Conservation (phyloP, 2,888 invertebrate species). For the Lycaena phlaeas region DNA sequence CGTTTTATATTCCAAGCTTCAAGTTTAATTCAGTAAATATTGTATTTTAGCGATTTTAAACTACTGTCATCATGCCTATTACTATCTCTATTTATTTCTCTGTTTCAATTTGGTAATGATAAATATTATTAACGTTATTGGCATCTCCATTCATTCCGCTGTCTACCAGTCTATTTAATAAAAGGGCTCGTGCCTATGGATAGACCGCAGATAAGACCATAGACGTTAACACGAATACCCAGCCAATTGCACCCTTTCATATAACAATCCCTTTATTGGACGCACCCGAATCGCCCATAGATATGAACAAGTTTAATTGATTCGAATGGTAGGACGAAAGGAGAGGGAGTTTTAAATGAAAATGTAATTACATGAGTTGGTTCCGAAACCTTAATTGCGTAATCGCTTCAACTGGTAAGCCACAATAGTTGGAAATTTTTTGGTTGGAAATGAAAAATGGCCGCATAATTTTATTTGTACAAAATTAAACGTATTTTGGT, state of each 20-base stretch:
- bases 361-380: constrained; percentile 21
- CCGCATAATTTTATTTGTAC: no score
- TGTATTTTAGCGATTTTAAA: no score
- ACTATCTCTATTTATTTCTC: no score
- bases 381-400: constrained; percentile 23
- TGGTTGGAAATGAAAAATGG: no score
- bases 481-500: no score
- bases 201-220: constrained; percentile 61
- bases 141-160: constrained; percentile 30
- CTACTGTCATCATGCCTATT: no score
- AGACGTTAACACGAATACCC: constrained; percentile 45
- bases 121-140: no score
- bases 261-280: constrained; percentile 31
- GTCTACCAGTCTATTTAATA: constrained; percentile 50
- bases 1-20: no score
- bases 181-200: constrained; percentile 58
- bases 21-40: no score
- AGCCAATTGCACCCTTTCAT: constrained; percentile 55
- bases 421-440: constrained; percentile 14
- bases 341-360: constrained; percentile 51
- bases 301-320: constrained; percentile 61
- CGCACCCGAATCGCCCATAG: constrained; percentile 31
- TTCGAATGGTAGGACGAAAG: constrained; percentile 45
- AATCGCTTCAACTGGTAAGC: constrained; percentile 15
- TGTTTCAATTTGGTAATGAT: no score